These are phyloP conservation scores for Hyles euphorbiae DNA, from an alignment of 1,140 invertebrate species.

Conservation along the genomic window DNA sequence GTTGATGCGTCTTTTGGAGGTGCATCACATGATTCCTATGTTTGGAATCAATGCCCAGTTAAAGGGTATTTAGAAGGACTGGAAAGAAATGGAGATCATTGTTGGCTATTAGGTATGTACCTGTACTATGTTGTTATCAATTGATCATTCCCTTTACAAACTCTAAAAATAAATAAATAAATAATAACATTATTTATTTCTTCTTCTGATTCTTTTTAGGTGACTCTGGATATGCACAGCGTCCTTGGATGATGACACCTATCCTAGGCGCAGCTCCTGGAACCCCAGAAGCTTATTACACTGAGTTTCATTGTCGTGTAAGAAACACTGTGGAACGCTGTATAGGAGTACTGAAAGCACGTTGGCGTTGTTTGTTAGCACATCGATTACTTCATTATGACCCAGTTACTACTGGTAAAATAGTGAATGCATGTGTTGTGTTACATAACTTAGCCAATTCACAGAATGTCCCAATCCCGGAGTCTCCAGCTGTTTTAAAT, in stretches of 20 bases:
- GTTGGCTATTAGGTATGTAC: too few species aligned
- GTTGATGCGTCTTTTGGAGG: too few species aligned
- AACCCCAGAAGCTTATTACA: conserved; percentile 18
- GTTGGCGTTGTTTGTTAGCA: conserved; percentile 11
- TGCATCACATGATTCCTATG: too few species aligned
- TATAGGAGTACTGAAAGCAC: too few species aligned
- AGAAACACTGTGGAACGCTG: too few species aligned
- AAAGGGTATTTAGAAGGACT: too few species aligned
- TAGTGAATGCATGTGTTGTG: too few species aligned
- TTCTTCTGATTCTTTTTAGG: conserved; percentile 10
- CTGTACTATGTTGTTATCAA: conserved; percentile 1
- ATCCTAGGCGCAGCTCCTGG: conserved; percentile 11
- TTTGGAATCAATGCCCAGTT: too few species aligned
- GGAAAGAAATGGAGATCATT: too few species aligned
- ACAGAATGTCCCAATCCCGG: too few species aligned
- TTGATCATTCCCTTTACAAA: background rate
- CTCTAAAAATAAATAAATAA: background rate
- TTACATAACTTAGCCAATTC: too few species aligned
- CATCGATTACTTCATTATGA: conserved; percentile 28
- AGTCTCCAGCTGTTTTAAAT: too few species aligned
- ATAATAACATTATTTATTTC: background rate
- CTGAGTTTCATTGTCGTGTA: background rate
- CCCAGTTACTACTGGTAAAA: conserved; percentile 6
- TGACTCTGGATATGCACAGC: conserved; percentile 25
- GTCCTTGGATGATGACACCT: conserved; percentile 6